phyloP scores from a whole-genome alignment of 2,797 vertebrate genomes.

The Martes flavigula region DNA sequence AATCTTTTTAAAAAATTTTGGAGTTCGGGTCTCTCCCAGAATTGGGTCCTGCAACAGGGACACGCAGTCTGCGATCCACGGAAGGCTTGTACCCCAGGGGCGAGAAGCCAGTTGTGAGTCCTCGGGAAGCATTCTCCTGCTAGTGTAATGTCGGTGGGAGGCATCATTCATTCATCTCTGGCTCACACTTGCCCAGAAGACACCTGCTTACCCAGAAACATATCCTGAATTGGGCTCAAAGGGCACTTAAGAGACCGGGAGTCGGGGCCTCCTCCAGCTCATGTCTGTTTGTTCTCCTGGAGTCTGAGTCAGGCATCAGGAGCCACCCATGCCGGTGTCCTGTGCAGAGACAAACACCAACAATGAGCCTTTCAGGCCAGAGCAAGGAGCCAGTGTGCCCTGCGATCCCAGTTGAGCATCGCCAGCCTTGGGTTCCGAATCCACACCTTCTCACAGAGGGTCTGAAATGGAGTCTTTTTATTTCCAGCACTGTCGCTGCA shows the following conservation, averaged over 20 bases:
- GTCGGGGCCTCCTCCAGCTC: not conserved
- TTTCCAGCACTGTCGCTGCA: not conserved
- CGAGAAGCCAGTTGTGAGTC: not conserved
- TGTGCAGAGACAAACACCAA: not conserved
- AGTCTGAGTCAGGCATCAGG: not conserved
- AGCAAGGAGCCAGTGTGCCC: not conserved
- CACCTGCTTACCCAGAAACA: not conserved
- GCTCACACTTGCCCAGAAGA: not conserved
- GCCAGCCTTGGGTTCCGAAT: not conserved
- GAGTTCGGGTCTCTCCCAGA: not conserved
- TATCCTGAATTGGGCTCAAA: constrained; percentile 20
- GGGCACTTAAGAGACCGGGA: not conserved
- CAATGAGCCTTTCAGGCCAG: not conserved
- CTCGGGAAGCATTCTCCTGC: not conserved
- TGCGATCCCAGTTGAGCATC: not conserved
- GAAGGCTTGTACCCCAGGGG: not conserved
- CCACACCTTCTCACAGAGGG: not conserved
- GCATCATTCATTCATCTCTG: not conserved
- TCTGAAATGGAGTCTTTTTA: not conserved
- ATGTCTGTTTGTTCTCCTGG: not conserved
- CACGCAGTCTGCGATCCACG: not conserved
- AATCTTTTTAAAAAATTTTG: not conserved
- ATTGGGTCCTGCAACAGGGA: not conserved
- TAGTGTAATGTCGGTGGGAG: not conserved
- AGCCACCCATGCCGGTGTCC: not conserved